These are phyloP conservation scores for Andrena chrysosceles DNA, from an alignment of 2,888 invertebrate genomes.

Conservation along the genomic window DNA sequence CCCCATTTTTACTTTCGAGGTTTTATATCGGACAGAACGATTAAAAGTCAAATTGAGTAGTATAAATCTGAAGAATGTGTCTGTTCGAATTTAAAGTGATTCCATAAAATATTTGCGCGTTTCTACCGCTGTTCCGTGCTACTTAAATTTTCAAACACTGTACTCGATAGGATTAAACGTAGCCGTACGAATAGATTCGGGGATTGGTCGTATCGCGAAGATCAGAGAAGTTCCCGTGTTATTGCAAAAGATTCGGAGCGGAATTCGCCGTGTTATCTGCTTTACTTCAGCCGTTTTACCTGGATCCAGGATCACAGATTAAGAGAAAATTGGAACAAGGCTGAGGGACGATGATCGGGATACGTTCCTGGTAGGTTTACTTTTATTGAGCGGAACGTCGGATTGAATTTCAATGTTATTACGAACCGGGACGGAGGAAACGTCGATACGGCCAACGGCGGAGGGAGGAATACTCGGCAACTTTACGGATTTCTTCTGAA, in stretches of 20 bases:
- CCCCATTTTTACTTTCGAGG: not conserved
- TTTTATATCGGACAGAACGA: not conserved
- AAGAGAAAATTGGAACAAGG: conserved; percentile 66
- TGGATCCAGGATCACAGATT: conserved; percentile 60
- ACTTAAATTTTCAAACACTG: not conserved
- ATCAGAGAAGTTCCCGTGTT: conserved; percentile 13
- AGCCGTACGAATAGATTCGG: not conserved
- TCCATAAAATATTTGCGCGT: not conserved
- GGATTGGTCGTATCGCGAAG: conserved; percentile 20
- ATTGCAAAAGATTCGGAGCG: conserved; percentile 29
- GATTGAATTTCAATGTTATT: conserved; percentile 73
- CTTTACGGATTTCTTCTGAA: conserved; percentile 66
- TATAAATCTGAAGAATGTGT: not conserved
- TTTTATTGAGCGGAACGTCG: conserved; percentile 59
- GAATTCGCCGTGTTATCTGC: conserved; percentile 26
- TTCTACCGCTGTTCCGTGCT: not conserved
- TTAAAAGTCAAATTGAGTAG: no score
- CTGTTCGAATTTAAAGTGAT: not conserved
- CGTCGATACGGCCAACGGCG: conserved; percentile 3
- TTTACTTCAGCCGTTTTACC: conserved; percentile 23
- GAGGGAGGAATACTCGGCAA: conserved; percentile 24
- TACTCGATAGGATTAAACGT: conserved; percentile 8
- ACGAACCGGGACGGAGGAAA: conserved; percentile 33
- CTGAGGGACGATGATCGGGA: conserved; percentile 58
- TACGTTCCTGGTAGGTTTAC: conserved; percentile 55